Evolutionary conservation across 2,113 vertebrate genomes (phyloP), one percentile per base, ranked within the genome.

Genomic region (Todiramphus saurophagus): DNA sequence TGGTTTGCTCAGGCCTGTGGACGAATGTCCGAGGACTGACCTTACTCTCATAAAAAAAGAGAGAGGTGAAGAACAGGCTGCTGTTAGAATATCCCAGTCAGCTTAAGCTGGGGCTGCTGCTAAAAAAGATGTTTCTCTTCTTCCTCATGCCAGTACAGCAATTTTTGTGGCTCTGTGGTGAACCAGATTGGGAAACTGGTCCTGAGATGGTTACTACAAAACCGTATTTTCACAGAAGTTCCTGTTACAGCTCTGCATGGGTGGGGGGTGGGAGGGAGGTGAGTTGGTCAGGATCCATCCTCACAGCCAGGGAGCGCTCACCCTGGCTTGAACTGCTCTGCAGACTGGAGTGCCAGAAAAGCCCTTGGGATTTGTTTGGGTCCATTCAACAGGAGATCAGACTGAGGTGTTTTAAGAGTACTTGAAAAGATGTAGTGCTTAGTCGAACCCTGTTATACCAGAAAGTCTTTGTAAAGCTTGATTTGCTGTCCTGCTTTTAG

Each of bases 301-400:
- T n/a, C 1, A 0, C 8, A 25, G 27, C 7, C 3, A 1, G 23
- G 28, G 16, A 76, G 14, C 8, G 10, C 13, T 55, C 39, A 35
- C 2, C 11, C 25, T 10, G 17, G 19, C 39, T 75, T 56, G 59
- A 83, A n/a, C 53, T 87, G 44, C 51, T 90, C 7, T 0, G 1
- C 20, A 25, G 17, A n/a, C 10, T 16, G 14, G 7, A 30, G 20
- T 66, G 33, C 5, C 0, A 1, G 35, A 69, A 86, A 58, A 89
- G 13, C 24, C 16, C 37, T 62, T 35, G n/a, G 16, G 55, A 25
- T 73, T 69, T 85, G 13, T 75, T 88, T 92, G 27, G 35, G 14
- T 73, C 28, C 18, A 1, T 35, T 92, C 27, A 24, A 58, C 69
- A 73, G 28, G n/a, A 59, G 44, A 74, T 53, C 83, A 81, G 19